These are phyloP conservation scores for Petrocephalus zakoni DNA, from an alignment of 2,113 vertebrate genomes.

Conservation along the genomic window DNA sequence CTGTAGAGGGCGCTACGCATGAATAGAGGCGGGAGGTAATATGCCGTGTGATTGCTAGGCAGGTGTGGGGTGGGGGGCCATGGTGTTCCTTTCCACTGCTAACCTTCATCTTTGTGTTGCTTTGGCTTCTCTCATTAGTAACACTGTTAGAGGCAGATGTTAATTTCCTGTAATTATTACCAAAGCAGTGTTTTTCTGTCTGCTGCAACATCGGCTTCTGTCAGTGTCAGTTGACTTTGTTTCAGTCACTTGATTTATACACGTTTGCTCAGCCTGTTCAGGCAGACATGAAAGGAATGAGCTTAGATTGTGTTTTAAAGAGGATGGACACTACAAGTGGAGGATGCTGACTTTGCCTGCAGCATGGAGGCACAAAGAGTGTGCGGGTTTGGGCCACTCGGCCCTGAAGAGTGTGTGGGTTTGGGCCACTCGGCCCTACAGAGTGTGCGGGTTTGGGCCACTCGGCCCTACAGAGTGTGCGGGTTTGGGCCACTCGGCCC, in stretches of 20 bases:
- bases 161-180: background rate
- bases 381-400: background rate
- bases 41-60: background rate
- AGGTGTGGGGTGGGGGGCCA: background rate
- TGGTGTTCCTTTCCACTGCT: background rate
- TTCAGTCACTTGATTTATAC: background rate
- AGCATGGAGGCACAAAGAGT: background rate
- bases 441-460: background rate
- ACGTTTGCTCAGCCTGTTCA: background rate
- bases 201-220: background rate
- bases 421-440: too few relatives aligned
- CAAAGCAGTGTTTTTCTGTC: background rate
- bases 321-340: background rate
- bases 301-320: background rate
- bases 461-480: background rate
- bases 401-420: background rate
- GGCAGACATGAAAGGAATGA: background rate
- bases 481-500: too few relatives aligned
- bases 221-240: background rate
- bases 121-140: background rate
- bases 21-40: background rate
- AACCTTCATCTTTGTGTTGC: background rate
- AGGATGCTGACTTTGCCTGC: background rate
- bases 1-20: background rate
- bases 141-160: background rate